Evolutionary conservation across 2,888 invertebrate genomes (phyloP), one percentile per base, ranked within the genome.

Genomic region (Pammene aurita): DNA sequence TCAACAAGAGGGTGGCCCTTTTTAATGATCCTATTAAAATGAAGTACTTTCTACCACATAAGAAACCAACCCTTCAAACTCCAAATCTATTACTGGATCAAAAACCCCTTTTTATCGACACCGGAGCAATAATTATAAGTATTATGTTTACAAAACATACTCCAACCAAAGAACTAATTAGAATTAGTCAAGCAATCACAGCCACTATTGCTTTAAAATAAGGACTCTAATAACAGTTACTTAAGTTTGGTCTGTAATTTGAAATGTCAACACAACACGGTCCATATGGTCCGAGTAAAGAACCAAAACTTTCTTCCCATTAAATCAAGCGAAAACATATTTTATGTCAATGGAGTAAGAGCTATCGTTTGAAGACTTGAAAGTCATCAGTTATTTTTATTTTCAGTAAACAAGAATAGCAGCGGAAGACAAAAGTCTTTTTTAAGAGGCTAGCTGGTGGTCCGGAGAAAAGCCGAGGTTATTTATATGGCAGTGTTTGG

Each of bases 381-480:
- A 13, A 18, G 38, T n/a, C 13, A 9, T 16, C 14, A 16, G 79
- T 84, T 82, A 79, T 77, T 76, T 54, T 54, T 54, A 34, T 84
- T 84, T 84, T 82, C 82, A 81, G 79, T 74, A 72, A 66, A 74
- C 83, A 66, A 72, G 78, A 87, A 87, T 87, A 87, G 84, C 76
- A 57, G 84, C 86, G 87, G 87, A 90, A 88, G 84, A 85, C 85
- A 84, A 80, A 81, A 81, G 79, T 84, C 86, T 88, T 89, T 89
- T 85, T 84, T 81, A 79, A 79, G 78, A 72, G 71, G 74, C 75
- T 76, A 75, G 81, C 76, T 82, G 87, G 86, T 84, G 86, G 84
- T 85, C 85, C 74, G 76, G 76, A 74, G 72, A 74, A 75, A 77
- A 76, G 74, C 76, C 77, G 67, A 64, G 72, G 72, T 73, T 72